Evolutionary conservation across 2,113 vertebrate species (phyloP).

Genomic region (Phoenicopterus ruber): DNA sequence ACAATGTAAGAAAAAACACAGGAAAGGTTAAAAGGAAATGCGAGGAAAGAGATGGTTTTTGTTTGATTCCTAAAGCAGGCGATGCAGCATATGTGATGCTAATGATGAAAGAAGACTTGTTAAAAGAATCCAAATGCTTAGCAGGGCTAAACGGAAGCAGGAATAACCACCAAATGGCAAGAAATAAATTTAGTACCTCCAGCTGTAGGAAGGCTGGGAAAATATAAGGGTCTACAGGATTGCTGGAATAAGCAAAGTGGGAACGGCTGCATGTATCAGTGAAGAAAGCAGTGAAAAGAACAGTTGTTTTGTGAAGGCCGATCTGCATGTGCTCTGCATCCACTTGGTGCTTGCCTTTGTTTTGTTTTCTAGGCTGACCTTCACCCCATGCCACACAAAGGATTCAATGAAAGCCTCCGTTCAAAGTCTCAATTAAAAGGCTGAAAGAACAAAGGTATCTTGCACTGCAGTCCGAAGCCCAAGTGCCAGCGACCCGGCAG

Average conservation of each 20-base stretch:
- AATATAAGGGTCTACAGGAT: background rate
- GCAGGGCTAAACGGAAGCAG: background rate
- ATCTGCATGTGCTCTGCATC: conserved; percentile 13
- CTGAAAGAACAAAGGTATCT: background rate
- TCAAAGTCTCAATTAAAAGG: background rate
- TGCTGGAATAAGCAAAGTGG: background rate
- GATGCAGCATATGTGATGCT: background rate
- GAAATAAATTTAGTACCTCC: conserved; percentile 18
- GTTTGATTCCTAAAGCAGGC: background rate
- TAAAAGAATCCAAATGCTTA: conserved; percentile 23
- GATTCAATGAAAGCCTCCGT: background rate
- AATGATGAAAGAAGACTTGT: background rate
- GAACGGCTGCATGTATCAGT: background rate
- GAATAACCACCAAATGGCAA: conserved; percentile 7
- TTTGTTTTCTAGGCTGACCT: conserved; percentile 26
- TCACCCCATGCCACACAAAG: background rate
- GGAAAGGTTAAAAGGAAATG: background rate
- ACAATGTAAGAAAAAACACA: background rate
- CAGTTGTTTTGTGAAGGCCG: background rate
- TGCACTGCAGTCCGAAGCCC: background rate
- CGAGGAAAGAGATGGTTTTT: background rate
- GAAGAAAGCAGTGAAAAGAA: background rate
- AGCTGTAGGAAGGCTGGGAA: background rate
- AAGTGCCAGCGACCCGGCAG: background rate
- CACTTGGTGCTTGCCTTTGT: background rate